A percentile compares a stretch with the other conserved stretches of the same genome.
Conservation (phyloP, 2,113 vertebrate genomes). For the Myiagra hebetior region DNA sequence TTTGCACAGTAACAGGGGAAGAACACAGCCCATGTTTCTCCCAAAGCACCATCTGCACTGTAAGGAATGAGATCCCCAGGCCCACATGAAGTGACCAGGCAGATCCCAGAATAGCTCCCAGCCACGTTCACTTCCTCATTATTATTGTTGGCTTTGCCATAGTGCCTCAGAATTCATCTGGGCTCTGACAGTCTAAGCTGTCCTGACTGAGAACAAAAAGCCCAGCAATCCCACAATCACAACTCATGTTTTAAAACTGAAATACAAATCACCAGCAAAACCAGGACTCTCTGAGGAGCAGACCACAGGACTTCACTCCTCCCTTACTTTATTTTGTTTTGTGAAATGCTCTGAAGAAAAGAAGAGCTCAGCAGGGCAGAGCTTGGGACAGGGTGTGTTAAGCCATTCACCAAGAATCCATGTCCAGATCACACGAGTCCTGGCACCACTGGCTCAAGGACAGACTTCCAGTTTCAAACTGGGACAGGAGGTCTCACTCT, state of each 20-base stretch:
- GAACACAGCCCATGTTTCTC: not conserved
- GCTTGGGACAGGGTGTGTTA: not conserved
- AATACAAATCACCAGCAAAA: constrained; percentile 4
- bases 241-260: not conserved
- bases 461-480: not conserved
- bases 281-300: not conserved
- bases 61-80: not conserved
- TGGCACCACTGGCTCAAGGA: not conserved
- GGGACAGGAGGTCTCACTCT: not conserved
- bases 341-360: not conserved
- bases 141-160: not conserved
- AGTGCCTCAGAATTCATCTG: not conserved
- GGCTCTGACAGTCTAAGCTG: not conserved
- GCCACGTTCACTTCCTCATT: not conserved
- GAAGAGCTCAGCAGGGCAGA: not conserved
- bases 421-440: not conserved
- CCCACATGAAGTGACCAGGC: not conserved
- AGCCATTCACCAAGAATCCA: not conserved
- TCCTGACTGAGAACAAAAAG: not conserved
- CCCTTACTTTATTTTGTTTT: not conserved
- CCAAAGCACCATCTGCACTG: not conserved
- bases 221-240: not conserved
- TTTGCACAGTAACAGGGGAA: not conserved
- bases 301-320: not conserved
- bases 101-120: not conserved